A percentile compares a stretch with the other conserved stretches of the same genome.
Conservation (phyloP, 1,140 invertebrate species). For the Caenorhabditis latens region DNA sequence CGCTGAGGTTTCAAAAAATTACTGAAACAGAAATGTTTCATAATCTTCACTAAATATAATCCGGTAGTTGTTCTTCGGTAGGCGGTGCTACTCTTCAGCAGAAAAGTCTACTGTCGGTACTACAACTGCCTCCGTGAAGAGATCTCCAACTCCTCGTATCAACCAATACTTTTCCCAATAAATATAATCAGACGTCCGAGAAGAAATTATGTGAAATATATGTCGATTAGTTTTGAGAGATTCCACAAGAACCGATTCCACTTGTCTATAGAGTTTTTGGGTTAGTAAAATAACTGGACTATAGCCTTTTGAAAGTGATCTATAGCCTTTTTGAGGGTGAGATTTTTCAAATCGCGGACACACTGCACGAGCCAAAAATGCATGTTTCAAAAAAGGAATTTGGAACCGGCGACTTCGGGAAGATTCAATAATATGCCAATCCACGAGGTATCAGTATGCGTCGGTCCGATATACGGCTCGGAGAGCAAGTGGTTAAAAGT, state of each 20-base stretch:
- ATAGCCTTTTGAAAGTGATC: not conserved
- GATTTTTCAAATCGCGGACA: too few species aligned
- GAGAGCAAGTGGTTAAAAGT: not conserved
- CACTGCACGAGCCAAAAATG: too few species aligned
- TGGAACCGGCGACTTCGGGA: not conserved
- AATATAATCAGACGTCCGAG: not conserved
- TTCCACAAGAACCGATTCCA: conserved; percentile 4
- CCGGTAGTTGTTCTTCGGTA: not conserved
- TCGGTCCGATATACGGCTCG: not conserved
- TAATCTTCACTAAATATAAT: not conserved
- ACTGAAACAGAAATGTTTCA: too few species aligned
- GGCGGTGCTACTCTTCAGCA: not conserved
- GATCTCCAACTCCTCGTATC: not conserved
- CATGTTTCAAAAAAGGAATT: too few species aligned
- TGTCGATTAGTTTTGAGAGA: not conserved
- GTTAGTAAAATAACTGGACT: not conserved
- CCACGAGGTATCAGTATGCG: not conserved
- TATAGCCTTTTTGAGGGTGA: not conserved
- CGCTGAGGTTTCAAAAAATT: too few species aligned
- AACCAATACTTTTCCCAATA: not conserved
- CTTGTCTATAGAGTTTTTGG: not conserved
- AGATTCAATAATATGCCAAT: not conserved
- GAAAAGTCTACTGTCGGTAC: not conserved
- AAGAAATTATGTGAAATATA: not conserved
- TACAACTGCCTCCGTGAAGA: not conserved